Conservation (phyloP, 1,140 invertebrate species). For the Drosophila quadrilineata region DNA sequence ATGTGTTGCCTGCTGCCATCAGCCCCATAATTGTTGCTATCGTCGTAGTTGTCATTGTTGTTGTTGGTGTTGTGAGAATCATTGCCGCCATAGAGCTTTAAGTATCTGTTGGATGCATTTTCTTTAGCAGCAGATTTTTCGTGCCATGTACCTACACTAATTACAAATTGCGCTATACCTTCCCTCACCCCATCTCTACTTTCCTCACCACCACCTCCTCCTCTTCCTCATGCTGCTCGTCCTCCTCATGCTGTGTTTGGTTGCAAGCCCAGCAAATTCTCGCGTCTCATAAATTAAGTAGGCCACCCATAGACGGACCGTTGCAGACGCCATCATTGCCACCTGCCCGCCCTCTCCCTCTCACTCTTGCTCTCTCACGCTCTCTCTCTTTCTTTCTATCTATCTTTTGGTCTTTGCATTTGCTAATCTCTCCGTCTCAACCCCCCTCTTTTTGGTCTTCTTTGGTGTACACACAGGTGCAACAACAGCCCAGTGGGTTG, state of each 20-base stretch:
- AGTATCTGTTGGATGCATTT: slow-evolving; percentile 65
- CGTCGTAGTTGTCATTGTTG: slow-evolving; percentile 10
- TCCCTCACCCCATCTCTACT: not conserved
- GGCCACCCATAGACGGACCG: slow-evolving; percentile 69
- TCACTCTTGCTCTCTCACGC: not conserved
- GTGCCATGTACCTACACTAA: slow-evolving; percentile 69
- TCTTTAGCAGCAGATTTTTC: slow-evolving; percentile 62
- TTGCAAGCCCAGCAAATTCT: slow-evolving; percentile 63
- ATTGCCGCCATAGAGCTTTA: slow-evolving; percentile 50
- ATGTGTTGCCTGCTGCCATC: slow-evolving; percentile 43
- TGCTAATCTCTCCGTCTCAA: not conserved
- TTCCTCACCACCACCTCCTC: not conserved
- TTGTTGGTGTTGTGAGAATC: slow-evolving; percentile 12
- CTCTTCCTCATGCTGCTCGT: slow-evolving; percentile 1
- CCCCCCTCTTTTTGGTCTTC: not conserved
- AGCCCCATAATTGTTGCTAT: slow-evolving; percentile 56
- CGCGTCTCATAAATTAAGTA: slow-evolving; percentile 78
- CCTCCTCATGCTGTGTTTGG: not conserved
- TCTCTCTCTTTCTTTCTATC: not conserved
- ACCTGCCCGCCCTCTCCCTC: not conserved
- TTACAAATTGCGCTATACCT: slow-evolving; percentile 67
- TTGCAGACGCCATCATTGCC: slow-evolving; percentile 32
- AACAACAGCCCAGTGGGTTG: slow-evolving; percentile 51
- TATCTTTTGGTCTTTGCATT: too few species aligned
- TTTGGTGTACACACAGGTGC: slow-evolving; percentile 28